Evolutionary conservation across 2,797 vertebrate genomes (phyloP), one percentile per base, ranked within the genome.

Genomic region (Monodelphis domestica): DNA sequence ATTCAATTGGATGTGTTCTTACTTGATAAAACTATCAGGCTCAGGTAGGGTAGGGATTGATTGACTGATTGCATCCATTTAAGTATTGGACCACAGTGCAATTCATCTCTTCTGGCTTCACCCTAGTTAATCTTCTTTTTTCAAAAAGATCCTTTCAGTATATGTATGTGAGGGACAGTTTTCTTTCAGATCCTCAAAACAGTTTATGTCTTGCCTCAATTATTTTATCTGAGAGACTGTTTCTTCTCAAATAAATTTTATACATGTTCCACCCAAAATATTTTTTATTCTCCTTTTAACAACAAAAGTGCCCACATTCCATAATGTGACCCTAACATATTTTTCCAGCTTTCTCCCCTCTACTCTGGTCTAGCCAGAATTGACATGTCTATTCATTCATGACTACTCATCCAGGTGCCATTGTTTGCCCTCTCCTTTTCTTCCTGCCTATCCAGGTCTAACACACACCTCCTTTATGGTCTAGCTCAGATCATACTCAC

Each of bases 361-460:
- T 88, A 38, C 26, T 91, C 51, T 91, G 4, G 87, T 54, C 54
- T 95, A 26, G 10, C 54, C 24, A 54, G 0, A 33, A 50, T 52
- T n/a, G 24, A 57, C 84, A 11, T 24, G 88, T 92, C 59, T 93
- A 91, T 56, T 90, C 87, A 84, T 59, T 93, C 56, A 90, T 87
- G 87, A 70, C 28, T 45, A 17, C 53, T 3, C 7, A 24, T 33
- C 38, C 29, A 52, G 29, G 26, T 87, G 45, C 91, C 94, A 88
- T 94, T 91, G 88, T 87, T 54, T 51, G 51, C 33, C 59, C 33
- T 70, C 14, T 70, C 33, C 33, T 38, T 15, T 70, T 14, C 14
- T 70, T 70, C 89, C 9, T 45, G 52, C 17, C 14, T 54, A 14
- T 93, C 59, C 84, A 38, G 63, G 87, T 70, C n/a, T 70, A 70